Evolutionary conservation across 2,113 vertebrate species (phyloP), one percentile per base, ranked within the genome.

Genomic region (Melanostigma gelatinosum): DNA sequence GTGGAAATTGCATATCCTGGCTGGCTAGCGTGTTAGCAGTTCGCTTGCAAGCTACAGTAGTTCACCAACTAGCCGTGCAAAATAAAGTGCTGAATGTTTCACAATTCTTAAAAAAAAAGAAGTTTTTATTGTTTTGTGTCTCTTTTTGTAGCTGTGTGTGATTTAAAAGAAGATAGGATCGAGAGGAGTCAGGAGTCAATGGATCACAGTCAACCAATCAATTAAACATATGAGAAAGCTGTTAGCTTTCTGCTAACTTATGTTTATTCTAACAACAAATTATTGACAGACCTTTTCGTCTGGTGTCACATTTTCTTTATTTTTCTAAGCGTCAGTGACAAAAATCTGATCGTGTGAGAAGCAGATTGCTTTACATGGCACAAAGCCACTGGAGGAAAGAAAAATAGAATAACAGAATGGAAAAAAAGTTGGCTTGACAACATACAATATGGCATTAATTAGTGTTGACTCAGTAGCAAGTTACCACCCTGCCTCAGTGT

Each of bases 401-500:
- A 50, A 67, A 55, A 73, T 34, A 84, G 34, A 77, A 71, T 15
- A 75, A 1, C 5, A 63, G 46, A 82, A 79, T 70, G 60, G 32
- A 75, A 86, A 87, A 83, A 1, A 85, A 74, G 77, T 89, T 91
- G 84, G 82, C 88, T 84, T 77, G 46, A 75, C 88, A 82, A 91
- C 79, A 82, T 61, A 76, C 81, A 91, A 89, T 91, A 78, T 92
- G 91, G 90, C 74, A 78, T 88, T 93, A 92, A 92, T 93, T 93
- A 91, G 81, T 77, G 62, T 91, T 87, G 90, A 91, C 83, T 93
- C 85, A 69, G 87, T 89, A 83, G 83, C 84, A 65, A 52, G 82
- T 89, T 91, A 82, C 91, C 89, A 90, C 89, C 88, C 82, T 87
- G 88, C 79, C 77, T 88, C 66, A 16, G 78, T 71, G 71, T 78